These are phyloP conservation scores for Trinorchestia longiramus DNA, from an alignment of 1,140 invertebrate species.

Conservation along the genomic window DNA sequence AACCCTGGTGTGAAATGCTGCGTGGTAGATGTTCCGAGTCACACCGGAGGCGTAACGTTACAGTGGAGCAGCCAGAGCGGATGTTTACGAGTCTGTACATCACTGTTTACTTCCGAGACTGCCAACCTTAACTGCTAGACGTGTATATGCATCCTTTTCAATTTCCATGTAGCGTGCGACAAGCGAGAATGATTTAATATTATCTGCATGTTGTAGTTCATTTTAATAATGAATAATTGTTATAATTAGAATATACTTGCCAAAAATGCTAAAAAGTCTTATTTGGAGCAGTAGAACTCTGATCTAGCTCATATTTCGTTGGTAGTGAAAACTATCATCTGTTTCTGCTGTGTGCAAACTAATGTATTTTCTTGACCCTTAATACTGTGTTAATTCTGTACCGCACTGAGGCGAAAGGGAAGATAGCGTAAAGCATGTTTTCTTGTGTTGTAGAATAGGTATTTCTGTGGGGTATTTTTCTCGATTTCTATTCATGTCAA, in stretches of 20 bases:
- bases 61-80: not conserved
- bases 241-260: too few relatives aligned
- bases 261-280: too few relatives aligned
- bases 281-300: not conserved
- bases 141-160: not conserved
- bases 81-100: slow-evolving; percentile 32
- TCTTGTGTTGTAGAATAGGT: too few relatives aligned
- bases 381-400: too few relatives aligned
- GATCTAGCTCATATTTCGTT: not conserved
- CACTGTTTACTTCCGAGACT: slow-evolving; percentile 35
- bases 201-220: not conserved
- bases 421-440: too few relatives aligned
- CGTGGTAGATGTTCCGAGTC: not conserved
- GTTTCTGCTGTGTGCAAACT: not conserved
- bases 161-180: not conserved
- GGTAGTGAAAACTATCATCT: not conserved
- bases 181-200: not conserved
- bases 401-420: too few relatives aligned
- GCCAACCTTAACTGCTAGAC: not conserved
- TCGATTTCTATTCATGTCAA: too few relatives aligned
- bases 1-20: not conserved
- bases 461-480: too few relatives aligned
- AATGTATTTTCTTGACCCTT: not conserved
- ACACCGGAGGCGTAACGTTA: not conserved
- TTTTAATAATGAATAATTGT: not conserved